These are phyloP conservation scores for Thaleichthys pacificus DNA, from an alignment of 2,797 vertebrate species.

Conservation along the genomic window DNA sequence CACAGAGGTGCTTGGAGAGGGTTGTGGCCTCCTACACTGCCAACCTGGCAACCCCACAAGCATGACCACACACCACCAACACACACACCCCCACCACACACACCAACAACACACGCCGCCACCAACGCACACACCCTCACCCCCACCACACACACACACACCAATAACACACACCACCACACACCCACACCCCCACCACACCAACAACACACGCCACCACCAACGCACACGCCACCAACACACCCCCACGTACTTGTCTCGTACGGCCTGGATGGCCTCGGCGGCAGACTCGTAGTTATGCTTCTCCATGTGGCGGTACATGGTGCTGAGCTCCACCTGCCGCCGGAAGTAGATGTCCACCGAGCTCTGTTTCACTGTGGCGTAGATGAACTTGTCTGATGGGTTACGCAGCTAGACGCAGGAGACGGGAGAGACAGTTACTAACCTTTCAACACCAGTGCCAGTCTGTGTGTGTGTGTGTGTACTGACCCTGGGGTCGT, in stretches of 20 bases:
- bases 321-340: conserved; percentile 97
- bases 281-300: conserved; percentile 98
- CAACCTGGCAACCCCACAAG: too few relatives aligned
- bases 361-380: conserved; percentile 97
- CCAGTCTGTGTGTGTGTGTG: conserved; percentile 8
- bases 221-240: conserved; percentile 54
- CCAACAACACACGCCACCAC: conserved; percentile 78
- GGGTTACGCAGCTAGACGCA: conserved; percentile 89
- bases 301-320: conserved; percentile 99
- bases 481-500: conserved; percentile 88
- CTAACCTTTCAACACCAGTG: neutral
- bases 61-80: too few relatives aligned
- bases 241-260: conserved; percentile 84
- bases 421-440: neutral
- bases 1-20: too few relatives aligned
- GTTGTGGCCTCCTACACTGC: too few relatives aligned
- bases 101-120: too few relatives aligned
- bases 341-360: conserved; percentile 98
- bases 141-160: conserved; percentile 77
- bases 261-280: conserved; percentile 94
- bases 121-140: conserved; percentile 67
- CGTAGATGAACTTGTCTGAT: conserved; percentile 97
- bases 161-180: conserved; percentile 78
- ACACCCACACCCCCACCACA: conserved; percentile 79
- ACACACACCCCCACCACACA: too few relatives aligned